Base-by-base conservation (phyloP, 2,797 vertebrate genomes). In the Simalia tracyae region DNA sequence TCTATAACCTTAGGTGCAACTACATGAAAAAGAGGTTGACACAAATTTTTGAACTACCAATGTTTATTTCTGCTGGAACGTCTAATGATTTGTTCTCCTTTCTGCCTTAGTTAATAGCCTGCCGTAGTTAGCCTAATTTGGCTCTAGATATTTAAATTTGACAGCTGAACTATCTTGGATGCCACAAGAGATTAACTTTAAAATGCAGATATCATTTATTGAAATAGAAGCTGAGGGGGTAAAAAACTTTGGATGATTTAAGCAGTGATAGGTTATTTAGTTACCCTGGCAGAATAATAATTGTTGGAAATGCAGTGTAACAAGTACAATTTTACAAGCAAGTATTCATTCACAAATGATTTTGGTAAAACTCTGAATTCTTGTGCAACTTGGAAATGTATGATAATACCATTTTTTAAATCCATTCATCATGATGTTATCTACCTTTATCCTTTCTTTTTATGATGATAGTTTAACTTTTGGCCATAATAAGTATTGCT, bases 1-100 rank as follows among this genome's bases (percentile, higher is more conserved):
- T 81, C 92, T 95, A 92, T 28, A 63, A 93, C 88, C 64, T 42
- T 88, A 22, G 7, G 89, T 95, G 94, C 93, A 95, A 96, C 95
- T 90, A 89, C 94, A 60, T 89, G 92, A 95, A 96, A 87, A 86
- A 94, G 90, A 93, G 22, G 93, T 93, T 86, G 57, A 90, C 0
- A 54, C 1, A 60, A 1, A 54, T 15, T 87, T 54, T 68, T 93
- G 93, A 94, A 95, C 93, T 42, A 42, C 14, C 88, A 86, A 31
- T 92, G n/a, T 92, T 93, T 88, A 85, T 84, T 93, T 87, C 17
- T 93, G 61, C 28, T 60, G 91, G 60, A 36, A 1, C 91, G 95
- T 91, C 81, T 94, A 36, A 88, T 90, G 84, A 94, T 93, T 81
- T 92, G 93, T 72, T 3, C 0, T 10, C 2, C 2, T 0, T 81